Base-by-base conservation (phyloP, 2,113 vertebrate species). In the Polyodon spathula region DNA sequence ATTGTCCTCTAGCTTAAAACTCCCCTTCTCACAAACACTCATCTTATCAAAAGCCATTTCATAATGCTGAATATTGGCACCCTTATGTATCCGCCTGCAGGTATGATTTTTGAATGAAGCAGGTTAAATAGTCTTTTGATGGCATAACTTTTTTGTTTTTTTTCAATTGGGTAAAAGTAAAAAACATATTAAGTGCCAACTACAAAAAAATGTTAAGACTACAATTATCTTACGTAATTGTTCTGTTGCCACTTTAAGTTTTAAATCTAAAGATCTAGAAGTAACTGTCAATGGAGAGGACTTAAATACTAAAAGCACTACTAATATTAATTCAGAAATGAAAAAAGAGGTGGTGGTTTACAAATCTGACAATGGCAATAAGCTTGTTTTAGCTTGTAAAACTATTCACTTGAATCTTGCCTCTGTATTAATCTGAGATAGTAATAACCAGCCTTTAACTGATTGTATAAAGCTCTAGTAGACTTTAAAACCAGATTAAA, bases 151-250 rank as follows among this genome's bases (percentile, higher is more conserved):
- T n/a, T n/a, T n/a, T n/a, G n/a, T n/a, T n/a, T n/a, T n/a, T n/a
- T n/a, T n/a, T n/a, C n/a, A n/a, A n/a, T n/a, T n/a, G 27, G 27
- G 27, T 27, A 27, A 27, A 27, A 27, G 27, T 27, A 27, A 27
- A 27, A 27, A 27, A 27, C 3, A 27, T 27, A 27, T 50, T 12
- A 50, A n/a, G 59, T 64, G 69, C 60, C 66, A 68, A 68, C 68
- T 27, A 44, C 38, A 54, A 55, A 55, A 44, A 12, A 52, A 57
- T 52, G 16, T 56, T 53, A 44, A 44, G 48, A 50, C 54, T 50
- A 41, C 27, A 39, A 37, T 63, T 54, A 42, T 52, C 7, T 42
- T 17, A 56, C 3, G 7, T 15, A 40, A 16, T 63, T 52, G 12
- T 53, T 56, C 53, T 53, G 17, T 58, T 8, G 41, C 15, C 37